Base-by-base conservation (phyloP, 2,888 invertebrate genomes). In the Crioceris asparagi region DNA sequence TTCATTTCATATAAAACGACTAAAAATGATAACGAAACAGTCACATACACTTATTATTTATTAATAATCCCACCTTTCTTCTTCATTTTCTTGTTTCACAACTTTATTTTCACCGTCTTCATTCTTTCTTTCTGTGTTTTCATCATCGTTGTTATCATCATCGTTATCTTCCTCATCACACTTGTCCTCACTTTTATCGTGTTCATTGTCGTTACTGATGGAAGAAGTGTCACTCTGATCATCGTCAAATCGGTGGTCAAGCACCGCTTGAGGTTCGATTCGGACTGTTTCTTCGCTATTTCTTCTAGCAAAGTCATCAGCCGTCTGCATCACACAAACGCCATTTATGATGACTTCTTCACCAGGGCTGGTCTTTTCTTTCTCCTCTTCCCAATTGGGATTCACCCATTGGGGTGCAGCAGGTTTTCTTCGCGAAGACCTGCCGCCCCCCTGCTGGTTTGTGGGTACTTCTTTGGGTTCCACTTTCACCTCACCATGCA, bases 391-490 rank as follows among this genome's bases (percentile, higher is more conserved):
- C 85, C 86, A 86, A 53, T 88, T 88, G 5, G 94, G 94, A 64
- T 93, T 93, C 3, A 94, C 91, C 91, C 94, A 93, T 66, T 96
- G 93, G 2, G 96, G 94, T 36, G 93, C 92, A 1, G 91, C 92
- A 1, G 93, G 91, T 69, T 96, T 96, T 55, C 94, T 75, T 45
- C 91, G 69, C 38, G 81, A 85, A 30, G 76, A 72, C 53, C 79
- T 27, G 12, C 15, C 12, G 14, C 27, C 53, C 2, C 62, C 57
- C 42, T 55, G 56, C 33, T 57, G 64, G 27, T 15, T 14, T 35
- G 50, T 38, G 17, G 59, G 58, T 29, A 56, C 49, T 42, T 62
- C 61, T 41, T 74, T 74, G 39, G 71, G 71, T 61, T 75, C 75
- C 41, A 64, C 62, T 63, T 75, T 74, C 32, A 72, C 70, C 47